Evolutionary conservation across 1,140 invertebrate genomes (phyloP).

Genomic region (Papilio glaucus): DNA sequence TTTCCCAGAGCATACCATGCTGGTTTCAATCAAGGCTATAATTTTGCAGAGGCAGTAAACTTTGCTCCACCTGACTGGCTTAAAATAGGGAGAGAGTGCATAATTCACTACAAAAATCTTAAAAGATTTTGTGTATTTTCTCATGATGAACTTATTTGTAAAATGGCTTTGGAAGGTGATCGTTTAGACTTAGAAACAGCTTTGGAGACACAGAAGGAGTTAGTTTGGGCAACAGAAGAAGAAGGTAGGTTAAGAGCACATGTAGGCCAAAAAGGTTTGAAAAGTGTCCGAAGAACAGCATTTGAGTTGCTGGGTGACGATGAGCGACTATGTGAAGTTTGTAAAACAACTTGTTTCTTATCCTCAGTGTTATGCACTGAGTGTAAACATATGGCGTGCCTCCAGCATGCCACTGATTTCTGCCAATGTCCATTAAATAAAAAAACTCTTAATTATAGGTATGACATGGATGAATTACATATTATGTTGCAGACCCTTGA

Average conservation of each 20-base stretch:
- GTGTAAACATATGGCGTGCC: conserved; percentile 92
- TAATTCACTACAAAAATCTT: conserved; percentile 96
- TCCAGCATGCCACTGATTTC: conserved; percentile 93
- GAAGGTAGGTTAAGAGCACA: conserved; percentile 91
- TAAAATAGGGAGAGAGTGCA: conserved; percentile 95
- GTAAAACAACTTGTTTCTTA: conserved; percentile 98
- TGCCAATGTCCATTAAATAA: conserved; percentile 92
- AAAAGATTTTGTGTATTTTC: conserved; percentile 99
- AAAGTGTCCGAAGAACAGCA: conserved; percentile 92
- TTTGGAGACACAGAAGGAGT: conserved; percentile 93
- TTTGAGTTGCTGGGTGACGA: conserved; percentile 98
- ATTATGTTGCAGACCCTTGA: conserved; percentile 95
- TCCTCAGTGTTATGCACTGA: conserved; percentile 96
- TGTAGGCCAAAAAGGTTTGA: conserved; percentile 91
- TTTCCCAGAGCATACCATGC: conserved; percentile 99
- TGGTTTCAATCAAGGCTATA: conserved; percentile 99
- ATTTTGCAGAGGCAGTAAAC: conserved; percentile 99
- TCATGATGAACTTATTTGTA: conserved; percentile 99
- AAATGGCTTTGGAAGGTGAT: conserved; percentile 97
- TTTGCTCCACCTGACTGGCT: conserved; percentile 99
- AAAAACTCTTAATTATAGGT: conserved; percentile 93
- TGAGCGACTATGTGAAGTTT: conserved; percentile 96
- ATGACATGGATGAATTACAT: conserved; percentile 96
- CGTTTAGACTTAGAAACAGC: conserved; percentile 93
- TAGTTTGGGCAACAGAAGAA: conserved; percentile 92